Evolutionary conservation across 2,113 vertebrate genomes (phyloP).

Genomic region (Megalops atlanticus): DNA sequence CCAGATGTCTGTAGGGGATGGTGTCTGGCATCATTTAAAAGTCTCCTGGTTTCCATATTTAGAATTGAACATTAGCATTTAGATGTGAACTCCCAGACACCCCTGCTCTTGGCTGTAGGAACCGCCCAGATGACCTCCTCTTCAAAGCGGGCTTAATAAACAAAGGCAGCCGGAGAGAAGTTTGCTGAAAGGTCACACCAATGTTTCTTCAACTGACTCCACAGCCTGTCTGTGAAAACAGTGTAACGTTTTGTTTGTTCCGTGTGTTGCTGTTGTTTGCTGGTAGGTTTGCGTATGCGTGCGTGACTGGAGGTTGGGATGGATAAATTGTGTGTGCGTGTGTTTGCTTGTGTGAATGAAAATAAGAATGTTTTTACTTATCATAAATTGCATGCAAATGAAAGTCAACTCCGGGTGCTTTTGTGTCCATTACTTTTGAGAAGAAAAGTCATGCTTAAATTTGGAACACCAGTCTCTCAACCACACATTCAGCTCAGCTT

Average conservation of each 20-base stretch:
- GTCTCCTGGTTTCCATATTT: background rate
- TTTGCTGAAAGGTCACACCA: background rate
- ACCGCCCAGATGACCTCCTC: background rate
- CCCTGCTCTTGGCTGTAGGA: background rate
- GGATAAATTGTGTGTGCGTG: no score
- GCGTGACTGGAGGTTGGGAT: no score
- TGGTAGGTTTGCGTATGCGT: no score
- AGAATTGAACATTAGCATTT: slow-evolving; percentile 8
- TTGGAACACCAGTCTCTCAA: no score
- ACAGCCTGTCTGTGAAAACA: background rate
- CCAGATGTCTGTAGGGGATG: background rate
- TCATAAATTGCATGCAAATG: no score
- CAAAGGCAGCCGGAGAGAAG: background rate
- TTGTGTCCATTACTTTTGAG: background rate
- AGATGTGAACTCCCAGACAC: background rate
- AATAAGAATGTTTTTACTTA: no score
- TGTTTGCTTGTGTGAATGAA: no score
- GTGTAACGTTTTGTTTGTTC: background rate
- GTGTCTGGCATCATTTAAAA: slow-evolving; percentile 16
- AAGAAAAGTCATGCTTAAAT: no score
- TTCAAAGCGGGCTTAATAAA: background rate
- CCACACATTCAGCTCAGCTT: no score
- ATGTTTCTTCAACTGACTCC: background rate
- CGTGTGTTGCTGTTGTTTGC: no score
- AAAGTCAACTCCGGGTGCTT: no score